Evolutionary conservation across 1,140 invertebrate species (phyloP).

Genomic region (Ips typographus): DNA sequence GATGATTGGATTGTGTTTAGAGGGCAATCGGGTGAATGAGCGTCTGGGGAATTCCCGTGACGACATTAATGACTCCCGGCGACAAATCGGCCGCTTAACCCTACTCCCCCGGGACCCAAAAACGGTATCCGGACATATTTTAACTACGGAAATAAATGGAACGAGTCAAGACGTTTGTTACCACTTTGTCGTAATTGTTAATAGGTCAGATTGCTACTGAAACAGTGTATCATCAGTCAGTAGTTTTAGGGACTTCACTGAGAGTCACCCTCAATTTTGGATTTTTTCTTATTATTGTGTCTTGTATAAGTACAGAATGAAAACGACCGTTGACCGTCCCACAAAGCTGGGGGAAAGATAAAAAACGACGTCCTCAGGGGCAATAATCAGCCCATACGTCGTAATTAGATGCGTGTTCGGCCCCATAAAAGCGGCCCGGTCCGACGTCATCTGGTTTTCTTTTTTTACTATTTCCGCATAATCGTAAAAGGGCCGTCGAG

Average conservation of each 20-base stretch:
- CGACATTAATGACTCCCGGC: constrained; percentile 51
- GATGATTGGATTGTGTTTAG: constrained; percentile 53
- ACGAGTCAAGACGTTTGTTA: constrained; percentile 17
- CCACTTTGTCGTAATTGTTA: constrained; percentile 11
- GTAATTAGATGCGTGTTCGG: constrained; percentile 50
- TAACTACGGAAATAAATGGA: constrained; percentile 36
- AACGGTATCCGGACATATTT: constrained; percentile 43
- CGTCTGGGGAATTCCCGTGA: constrained; percentile 44
- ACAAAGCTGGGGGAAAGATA: constrained; percentile 10
- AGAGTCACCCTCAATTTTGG: too few species aligned
- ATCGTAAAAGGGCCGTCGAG: constrained; percentile 49
- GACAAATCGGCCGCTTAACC: constrained; percentile 53
- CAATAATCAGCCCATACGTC: constrained; percentile 45
- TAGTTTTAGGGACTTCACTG: too few species aligned
- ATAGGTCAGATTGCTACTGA: too few species aligned
- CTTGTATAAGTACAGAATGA: too few species aligned
- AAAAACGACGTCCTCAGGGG: constrained; percentile 34
- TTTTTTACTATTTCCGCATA: constrained; percentile 53
- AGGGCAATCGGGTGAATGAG: constrained; percentile 50
- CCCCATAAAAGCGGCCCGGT: constrained; percentile 41
- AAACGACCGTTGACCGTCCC: not conserved
- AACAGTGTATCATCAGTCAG: too few species aligned
- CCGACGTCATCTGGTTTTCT: constrained; percentile 48
- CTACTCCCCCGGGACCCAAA: constrained; percentile 25
- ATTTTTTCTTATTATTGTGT: too few species aligned